Evolutionary conservation across 2,113 vertebrate species (phyloP), one percentile per base, ranked within the genome.

Genomic region (Lycocorax pyrrhopterus): DNA sequence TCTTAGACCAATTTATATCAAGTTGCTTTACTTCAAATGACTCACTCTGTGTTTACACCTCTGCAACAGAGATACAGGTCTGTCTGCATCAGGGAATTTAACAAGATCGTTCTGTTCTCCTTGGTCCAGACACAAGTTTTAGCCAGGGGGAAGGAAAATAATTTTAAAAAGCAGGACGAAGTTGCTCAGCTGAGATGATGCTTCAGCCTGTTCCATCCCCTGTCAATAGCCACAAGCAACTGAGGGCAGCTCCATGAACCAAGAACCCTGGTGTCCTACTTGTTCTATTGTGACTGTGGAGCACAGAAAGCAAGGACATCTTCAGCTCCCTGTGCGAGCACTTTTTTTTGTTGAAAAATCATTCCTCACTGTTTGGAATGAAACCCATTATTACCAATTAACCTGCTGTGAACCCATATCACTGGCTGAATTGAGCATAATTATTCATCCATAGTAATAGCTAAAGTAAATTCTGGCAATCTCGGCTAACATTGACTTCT

Each of bases 381-480:
- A 98, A 98, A 98, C 95, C 97, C 97, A 98, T 97, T 98, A 98
- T 97, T 98, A 98, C 98, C 97, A 98, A 98, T 99, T 99, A 99
- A 99, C 98, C 98, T 98, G 97, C 95, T 77, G 90, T 98, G 98
- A 98, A 98, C 98, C 96, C 97, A 89, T 91, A 97, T 98, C 97
- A 98, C 97, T 98, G 95, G 96, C 97, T 98, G 97, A 98, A 98
- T 97, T 96, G 97, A 98, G 97, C 98, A 97, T 98, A 98, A 99
- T 98, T 98, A 98, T 97, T 98, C 98, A 98, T 98, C 97, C 98
- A 98, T 97, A 98, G 98, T 98, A 98, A 98, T 97, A 98, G 98
- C 98, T 97, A 98, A 98, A 98, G 98, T 98, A 98, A 98, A 98
- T 98, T 98, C 97, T 96, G 91, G 92, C 93, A 37, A 93, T 97